phyloP scores from a whole-genome alignment of 2,888 invertebrate species.

The Tetrapedia diversipes region DNA sequence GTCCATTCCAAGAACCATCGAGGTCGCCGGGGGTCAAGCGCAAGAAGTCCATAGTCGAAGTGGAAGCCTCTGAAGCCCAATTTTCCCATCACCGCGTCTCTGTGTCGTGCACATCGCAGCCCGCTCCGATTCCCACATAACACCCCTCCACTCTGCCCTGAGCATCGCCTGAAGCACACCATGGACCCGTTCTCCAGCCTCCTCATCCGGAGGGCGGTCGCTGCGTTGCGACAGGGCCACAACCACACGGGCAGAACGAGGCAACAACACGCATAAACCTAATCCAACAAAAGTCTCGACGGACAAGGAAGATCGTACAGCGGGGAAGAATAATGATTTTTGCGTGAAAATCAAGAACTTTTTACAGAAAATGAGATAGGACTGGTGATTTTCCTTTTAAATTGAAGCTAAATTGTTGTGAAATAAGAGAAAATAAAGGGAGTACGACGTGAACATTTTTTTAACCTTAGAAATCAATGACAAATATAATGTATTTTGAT shows the following conservation, averaged over 20 bases:
- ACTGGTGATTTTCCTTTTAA: too few species aligned
- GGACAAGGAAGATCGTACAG: too few species aligned
- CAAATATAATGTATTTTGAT: too few species aligned
- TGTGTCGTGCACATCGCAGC: constrained; percentile 34
- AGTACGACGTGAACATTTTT: too few species aligned
- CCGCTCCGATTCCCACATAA: constrained; percentile 54
- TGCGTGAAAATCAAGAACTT: too few species aligned
- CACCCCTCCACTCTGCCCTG: constrained; percentile 14
- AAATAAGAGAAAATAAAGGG: too few species aligned
- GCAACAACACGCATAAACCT: too few species aligned
- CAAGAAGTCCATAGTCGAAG: constrained; percentile 1
- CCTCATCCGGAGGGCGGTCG: constrained; percentile 45
- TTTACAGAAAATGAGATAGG: too few species aligned
- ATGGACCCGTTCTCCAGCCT: constrained; percentile 37
- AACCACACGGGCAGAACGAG: neutral
- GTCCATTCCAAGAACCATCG: neutral
- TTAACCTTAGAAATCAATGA: neutral
- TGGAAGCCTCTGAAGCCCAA: constrained; percentile 6
- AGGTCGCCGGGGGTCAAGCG: constrained; percentile 14
- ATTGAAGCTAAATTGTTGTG: too few species aligned
- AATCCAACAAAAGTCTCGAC: neutral
- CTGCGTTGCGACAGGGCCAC: constrained; percentile 7
- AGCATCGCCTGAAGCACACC: neutral
- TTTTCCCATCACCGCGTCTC: constrained; percentile 42
- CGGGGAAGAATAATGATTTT: too few species aligned